Conservation (phyloP, 2,888 invertebrate genomes). For the Drosophila crucigera region DNA sequence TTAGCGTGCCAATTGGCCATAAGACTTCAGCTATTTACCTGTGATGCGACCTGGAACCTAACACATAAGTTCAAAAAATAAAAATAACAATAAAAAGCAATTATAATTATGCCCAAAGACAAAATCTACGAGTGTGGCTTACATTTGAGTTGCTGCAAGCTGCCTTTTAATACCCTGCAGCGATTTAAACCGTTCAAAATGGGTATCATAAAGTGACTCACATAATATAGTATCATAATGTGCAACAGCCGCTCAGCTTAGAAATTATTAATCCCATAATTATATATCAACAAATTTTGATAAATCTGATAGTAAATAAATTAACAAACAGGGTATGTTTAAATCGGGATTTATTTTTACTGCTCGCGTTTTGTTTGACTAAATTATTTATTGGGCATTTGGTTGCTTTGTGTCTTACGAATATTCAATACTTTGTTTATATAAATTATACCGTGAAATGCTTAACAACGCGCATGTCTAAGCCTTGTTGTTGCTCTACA, state of each 20-base stretch:
- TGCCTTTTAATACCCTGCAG: neutral
- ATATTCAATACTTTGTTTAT: conserved; percentile 51
- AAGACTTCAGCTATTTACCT: conserved; percentile 24
- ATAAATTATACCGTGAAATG: conserved; percentile 68
- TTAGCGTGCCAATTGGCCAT: conserved; percentile 60
- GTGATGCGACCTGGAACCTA: conserved; percentile 36
- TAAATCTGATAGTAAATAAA: neutral
- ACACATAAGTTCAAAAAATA: neutral
- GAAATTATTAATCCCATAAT: neutral
- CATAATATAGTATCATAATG: rapidly evolving
- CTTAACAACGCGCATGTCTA: conserved; percentile 65
- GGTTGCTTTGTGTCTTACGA: conserved; percentile 25
- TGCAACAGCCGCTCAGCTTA: neutral
- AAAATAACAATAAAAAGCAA: neutral
- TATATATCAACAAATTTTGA: neutral
- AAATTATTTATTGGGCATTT: conserved; percentile 10
- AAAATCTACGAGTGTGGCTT: neutral
- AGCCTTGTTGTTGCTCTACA: conserved; percentile 15
- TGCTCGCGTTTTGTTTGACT: conserved; percentile 2
- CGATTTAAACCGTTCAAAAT: neutral
- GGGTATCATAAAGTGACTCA: neutral
- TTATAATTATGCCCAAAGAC: conserved; percentile 16
- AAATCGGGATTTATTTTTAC: no score
- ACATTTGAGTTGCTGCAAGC: neutral
- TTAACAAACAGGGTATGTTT: neutral